These are phyloP conservation scores for Megaceryle maxima DNA, from an alignment of 2,113 vertebrate genomes.

Conservation along the genomic window DNA sequence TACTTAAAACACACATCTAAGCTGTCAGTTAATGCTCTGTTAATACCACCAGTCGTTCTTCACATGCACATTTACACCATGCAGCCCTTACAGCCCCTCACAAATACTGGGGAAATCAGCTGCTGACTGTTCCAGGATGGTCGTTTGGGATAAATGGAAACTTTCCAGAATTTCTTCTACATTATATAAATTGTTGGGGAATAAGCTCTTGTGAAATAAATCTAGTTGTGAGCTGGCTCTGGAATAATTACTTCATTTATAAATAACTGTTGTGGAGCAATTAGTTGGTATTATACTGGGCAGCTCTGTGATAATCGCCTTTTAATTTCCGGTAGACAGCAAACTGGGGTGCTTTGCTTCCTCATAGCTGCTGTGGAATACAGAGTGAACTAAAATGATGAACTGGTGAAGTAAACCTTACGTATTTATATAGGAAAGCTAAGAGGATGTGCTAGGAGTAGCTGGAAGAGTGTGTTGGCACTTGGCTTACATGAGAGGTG, in stretches of 20 bases:
- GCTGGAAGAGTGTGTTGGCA: neutral
- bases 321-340: neutral
- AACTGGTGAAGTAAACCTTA: neutral
- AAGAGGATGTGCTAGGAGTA: neutral
- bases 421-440: neutral
- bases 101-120: neutral
- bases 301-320: neutral
- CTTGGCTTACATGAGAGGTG: neutral
- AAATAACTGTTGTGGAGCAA: neutral
- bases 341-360: neutral
- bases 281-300: neutral
- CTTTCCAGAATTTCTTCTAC: neutral
- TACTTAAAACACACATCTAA: neutral
- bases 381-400: neutral
- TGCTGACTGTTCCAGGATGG: neutral
- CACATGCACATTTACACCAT: neutral
- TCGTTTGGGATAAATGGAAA: neutral
- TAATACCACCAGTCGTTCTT: neutral
- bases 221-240: neutral
- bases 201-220: neutral
- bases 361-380: neutral
- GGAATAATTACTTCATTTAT: neutral
- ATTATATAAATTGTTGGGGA: neutral
- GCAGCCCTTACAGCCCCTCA: neutral
- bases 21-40: neutral